Base-by-base conservation (phyloP, 2,888 invertebrate genomes). In the Meiosimyza platycephala region DNA sequence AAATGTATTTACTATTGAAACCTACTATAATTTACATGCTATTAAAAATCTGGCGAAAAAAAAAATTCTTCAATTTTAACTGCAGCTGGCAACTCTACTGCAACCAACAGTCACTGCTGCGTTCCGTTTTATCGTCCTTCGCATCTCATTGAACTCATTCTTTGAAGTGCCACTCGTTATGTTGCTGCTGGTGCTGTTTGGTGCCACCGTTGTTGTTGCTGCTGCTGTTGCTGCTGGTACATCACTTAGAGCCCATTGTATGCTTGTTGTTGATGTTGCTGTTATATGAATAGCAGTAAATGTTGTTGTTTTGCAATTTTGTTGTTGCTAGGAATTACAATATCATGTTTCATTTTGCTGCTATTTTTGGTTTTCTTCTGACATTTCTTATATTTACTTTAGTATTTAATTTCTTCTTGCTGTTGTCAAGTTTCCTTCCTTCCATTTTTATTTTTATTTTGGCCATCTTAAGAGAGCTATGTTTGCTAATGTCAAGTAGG, bases 121-220 rank as follows among this genome's bases (percentile, higher is more conserved):
- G 9, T 40, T 9, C 40, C 54, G 78, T 80, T 82, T n/a, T 81
- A 81, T 82, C 80, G 79, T 79, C 75, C 78, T 82, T 81, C 81
- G 81, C 82, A 81, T 81, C 80, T 81, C 81, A 81, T 82, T 81
- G 81, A 82, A 80, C 79, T 77, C 75, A 78, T 75, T 81, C 62
- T 60, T 54, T 18, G 33, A 48, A 52, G 54, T 18, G 28, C 33
- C 51, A 48, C 69, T 60, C 59, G 59, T 60, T 69, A 60, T 11
- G 67, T 40, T n/a, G 67, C 13, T 67, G 55, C 47, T 57, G 55
- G 16, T 54, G 52, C 54, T 54, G 52, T 6, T 15, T 63, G 63
- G 40, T 63, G 47, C 16, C 18, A 15, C 47, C 51, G 18, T 28
- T 54, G 7, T 54, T 40, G 28, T 16, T 54, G 66, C 28, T 40